Base-by-base conservation (phyloP, 2,113 vertebrate genomes). In the Bettongia penicillata region DNA sequence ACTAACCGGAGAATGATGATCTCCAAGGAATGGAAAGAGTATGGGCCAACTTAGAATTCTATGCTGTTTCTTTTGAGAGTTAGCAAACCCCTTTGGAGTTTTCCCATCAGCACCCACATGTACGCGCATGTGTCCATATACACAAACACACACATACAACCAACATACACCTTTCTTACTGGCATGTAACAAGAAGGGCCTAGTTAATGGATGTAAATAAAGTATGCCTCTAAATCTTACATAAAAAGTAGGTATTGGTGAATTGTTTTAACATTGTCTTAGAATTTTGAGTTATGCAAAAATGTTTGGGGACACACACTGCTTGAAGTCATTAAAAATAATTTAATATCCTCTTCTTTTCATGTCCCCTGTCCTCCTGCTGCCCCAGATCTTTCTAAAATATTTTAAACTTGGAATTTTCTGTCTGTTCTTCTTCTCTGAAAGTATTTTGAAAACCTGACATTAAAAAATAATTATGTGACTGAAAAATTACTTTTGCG, bases 401-500 rank as follows among this genome's bases (percentile, higher is more conserved):
- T 10, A 89, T 95, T 97, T 94, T 93, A 94, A 90, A 92, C 89
- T 95, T 94, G 95, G 93, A 91, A 94, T 93, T 91, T 61, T 96
- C 94, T 94, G 94, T 95, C 53, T 91, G 31, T 90, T 94, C 0
- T 92, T 96, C 68, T 95, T 95, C 94, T 96, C 57, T 94, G 77
- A 93, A 96, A 95, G 95, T 92, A 94, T 95, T 96, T 97, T 94
- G 94, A 97, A 93, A 96, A 93, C 43, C 47, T 96, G 49, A 6
- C 91, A 95, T 93, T 96, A 96, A 95, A 95, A 94, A 94, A 91
- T 94, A 97, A 97, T 97, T 94, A 95, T 16, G 57, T 26, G 93
- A 96, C 93, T 12, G 89, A 95, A 95, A 91, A 96, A 97, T 91
- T 94, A 89, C 95, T 97, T 95, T 94, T 92, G 97, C 97, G 96